Percentiles rank a stretch among this genome's conserved stretches.
Evolutionary conservation across 2,888 invertebrate species (phyloP).

Genomic region (Athetis lepigone): DNA sequence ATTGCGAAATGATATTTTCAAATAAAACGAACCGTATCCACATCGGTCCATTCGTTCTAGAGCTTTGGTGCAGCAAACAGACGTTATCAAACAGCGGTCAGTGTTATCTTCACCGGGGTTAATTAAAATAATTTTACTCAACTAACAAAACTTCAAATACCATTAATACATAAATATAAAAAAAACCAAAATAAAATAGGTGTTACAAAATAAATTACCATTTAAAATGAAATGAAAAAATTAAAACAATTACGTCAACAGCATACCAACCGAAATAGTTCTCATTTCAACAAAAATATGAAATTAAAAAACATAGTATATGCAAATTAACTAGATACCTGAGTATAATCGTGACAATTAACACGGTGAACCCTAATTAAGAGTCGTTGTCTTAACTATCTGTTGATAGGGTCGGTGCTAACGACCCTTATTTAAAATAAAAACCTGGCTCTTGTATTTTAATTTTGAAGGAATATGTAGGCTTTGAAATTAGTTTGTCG

Average conservation of each 20-base stretch:
- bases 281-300: conserved; percentile 23
- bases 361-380: conserved; percentile 44
- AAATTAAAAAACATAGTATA: conserved; percentile 44
- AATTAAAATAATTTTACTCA: too few relatives aligned
- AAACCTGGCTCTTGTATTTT: conserved; percentile 1
- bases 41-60: too few relatives aligned
- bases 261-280: conserved; percentile 36
- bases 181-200: conserved; percentile 24
- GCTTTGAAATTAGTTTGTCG: not conserved
- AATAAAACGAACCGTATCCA: too few relatives aligned
- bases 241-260: conserved; percentile 35
- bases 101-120: too few relatives aligned
- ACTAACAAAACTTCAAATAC: too few relatives aligned
- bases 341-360: conserved; percentile 48
- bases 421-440: conserved; percentile 25
- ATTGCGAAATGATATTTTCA: too few relatives aligned
- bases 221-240: conserved; percentile 9
- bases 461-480: conserved; percentile 6
- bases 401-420: conserved; percentile 51
- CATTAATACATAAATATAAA: not conserved
- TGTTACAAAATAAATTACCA: conserved; percentile 52
- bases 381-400: conserved; percentile 58
- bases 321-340: conserved; percentile 55
- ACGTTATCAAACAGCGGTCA: too few relatives aligned
- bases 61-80: too few relatives aligned